Conservation (phyloP, 2,888 invertebrate genomes). For the Synergus umbraculus region DNA sequence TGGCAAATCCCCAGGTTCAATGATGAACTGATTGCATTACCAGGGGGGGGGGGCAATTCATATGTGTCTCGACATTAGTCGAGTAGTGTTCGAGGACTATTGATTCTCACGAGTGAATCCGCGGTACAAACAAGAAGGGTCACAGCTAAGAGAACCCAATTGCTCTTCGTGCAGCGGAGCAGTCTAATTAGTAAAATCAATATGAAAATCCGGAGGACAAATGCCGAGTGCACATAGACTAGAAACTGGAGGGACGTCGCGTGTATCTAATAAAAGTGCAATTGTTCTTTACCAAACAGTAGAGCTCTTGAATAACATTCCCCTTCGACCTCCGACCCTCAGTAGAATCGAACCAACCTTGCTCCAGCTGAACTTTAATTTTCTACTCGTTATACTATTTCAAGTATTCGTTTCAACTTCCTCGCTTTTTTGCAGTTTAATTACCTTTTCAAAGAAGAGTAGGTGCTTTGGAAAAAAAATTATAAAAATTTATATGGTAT, state of each 20-base stretch:
- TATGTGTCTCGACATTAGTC: constrained; percentile 8
- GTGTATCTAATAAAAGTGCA: constrained; percentile 40
- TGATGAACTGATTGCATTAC: constrained; percentile 7
- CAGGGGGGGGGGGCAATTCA: constrained; percentile 15
- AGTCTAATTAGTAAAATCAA: constrained; percentile 70
- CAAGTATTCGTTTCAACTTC: neutral
- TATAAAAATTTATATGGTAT: no score
- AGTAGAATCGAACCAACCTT: neutral
- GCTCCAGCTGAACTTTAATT: neutral
- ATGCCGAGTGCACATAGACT: constrained; percentile 50
- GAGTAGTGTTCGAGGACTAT: constrained; percentile 10
- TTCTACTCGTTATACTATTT: neutral
- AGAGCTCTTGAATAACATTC: neutral
- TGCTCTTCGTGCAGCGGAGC: constrained; percentile 36
- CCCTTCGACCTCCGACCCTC: neutral
- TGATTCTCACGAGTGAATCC: constrained; percentile 31
- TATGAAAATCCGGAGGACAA: constrained; percentile 65
- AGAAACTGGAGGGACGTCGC: constrained; percentile 12
- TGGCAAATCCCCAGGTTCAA: no score
- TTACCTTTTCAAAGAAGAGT: neutral
- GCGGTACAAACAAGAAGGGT: constrained; percentile 33
- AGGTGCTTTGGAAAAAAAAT: neutral
- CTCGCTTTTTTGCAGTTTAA: neutral
- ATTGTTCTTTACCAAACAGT: constrained; percentile 1
- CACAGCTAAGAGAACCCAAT: constrained; percentile 27